phyloP scores from a whole-genome alignment of 1,140 invertebrate species.

The Trichonephila clavipes region DNA sequence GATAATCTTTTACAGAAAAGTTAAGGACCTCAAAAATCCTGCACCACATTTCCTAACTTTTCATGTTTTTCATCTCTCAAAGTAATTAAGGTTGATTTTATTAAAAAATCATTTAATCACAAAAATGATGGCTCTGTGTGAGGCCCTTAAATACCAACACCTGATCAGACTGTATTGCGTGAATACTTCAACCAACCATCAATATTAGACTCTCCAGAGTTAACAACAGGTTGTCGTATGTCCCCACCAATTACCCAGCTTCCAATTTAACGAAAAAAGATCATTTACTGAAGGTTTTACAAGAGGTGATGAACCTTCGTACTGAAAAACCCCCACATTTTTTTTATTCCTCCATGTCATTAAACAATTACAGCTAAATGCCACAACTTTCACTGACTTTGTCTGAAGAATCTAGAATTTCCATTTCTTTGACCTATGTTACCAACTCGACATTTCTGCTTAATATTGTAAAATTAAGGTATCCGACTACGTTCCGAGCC shows the following conservation, averaged over 20 bases:
- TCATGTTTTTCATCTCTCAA: not conserved
- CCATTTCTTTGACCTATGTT: not conserved
- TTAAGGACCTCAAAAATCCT: not conserved
- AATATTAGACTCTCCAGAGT: not conserved
- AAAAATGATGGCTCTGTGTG: not conserved
- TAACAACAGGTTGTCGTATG: conserved; percentile 34
- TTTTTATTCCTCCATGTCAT: not conserved
- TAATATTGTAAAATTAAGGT: not conserved
- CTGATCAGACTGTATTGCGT: not conserved
- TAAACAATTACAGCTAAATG: not conserved
- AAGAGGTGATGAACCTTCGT: not conserved
- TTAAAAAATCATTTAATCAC: conserved; percentile 9
- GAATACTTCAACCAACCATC: not conserved
- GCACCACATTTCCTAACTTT: not conserved
- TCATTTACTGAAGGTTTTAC: not conserved
- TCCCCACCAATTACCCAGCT: not conserved
- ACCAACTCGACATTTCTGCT: not conserved
- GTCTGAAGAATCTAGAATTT: not conserved
- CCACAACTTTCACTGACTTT: not conserved
- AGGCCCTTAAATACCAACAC: conserved; percentile 6
- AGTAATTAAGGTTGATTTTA: not conserved
- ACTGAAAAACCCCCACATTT: not conserved
- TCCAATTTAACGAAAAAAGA: not conserved
- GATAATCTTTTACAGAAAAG: too few relatives aligned
- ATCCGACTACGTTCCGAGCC: too few relatives aligned